Evolutionary conservation across 1,140 invertebrate genomes (phyloP), one percentile per base, ranked within the genome.

Genomic region (Saccostrea echinata): DNA sequence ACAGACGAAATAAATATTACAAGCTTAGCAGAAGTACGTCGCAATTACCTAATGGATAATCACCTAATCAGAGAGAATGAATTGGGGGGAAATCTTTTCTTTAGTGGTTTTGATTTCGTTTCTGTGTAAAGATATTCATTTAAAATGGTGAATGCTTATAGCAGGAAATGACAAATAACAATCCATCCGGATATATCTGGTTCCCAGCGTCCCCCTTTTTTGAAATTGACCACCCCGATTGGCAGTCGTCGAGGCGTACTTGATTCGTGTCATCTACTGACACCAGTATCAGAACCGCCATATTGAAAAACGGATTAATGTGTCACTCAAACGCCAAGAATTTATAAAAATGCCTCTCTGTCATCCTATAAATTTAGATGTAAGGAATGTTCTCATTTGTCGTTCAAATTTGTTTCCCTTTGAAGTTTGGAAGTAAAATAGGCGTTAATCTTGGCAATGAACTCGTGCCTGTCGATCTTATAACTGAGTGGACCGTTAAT

Each of bases 381-480:
- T 76, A 4, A 76, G 68, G 68, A 76, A 76, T 76, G 68, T 30
- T 33, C 68, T 76, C 24, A 16, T 76, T 76, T 30, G 27, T 76
- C 68, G 68, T 6, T 76, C 13, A 76, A 76, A 76, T 30, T 33
- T 27, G 13, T 76, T 76, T 76, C 33, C 27, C 68, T 30, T 76
- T 76, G 24, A 30, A 76, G 27, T 27, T 30, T 76, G 24, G 30
- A 76, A 76, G 27, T 24, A 76, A 76, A 30, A 30, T 76, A 76
- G 68, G 68, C 68, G 68, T 76, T 30, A 33, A 76, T 76, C 68
- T 76, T 76, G 68, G 68, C 68, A 76, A 33, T 27, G 68, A 76
- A 76, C 68, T 76, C 68, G 68, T 76, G 68, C 68, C 68, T 76
- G 68, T 76, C 68, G 68, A 76, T 76, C 68, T 76, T 76, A 27